Percentiles rank a stretch among this genome's conserved stretches.
phyloP scores from a whole-genome alignment of 2,797 vertebrate genomes.

The Aselliscus stoliczkanus region DNA sequence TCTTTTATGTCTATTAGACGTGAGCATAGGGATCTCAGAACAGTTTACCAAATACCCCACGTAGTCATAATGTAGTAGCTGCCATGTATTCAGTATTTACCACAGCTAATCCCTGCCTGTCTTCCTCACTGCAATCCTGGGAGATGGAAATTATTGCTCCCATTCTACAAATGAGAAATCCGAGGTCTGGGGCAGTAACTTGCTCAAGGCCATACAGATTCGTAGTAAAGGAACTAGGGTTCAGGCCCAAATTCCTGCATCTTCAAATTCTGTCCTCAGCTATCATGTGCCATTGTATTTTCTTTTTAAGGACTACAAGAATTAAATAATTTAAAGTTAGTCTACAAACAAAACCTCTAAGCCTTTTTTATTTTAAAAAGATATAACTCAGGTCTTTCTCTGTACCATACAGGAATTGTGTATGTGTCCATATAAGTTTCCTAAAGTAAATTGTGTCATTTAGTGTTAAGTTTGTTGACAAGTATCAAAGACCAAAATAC shows the following conservation, averaged over 20 bases:
- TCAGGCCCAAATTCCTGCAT: not conserved
- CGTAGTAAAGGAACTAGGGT: not conserved
- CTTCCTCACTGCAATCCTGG: not conserved
- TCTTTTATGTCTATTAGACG: not conserved
- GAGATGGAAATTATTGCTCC: not conserved
- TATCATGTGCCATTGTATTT: not conserved
- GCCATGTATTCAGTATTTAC: not conserved
- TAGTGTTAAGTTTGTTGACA: not conserved
- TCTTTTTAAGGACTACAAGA: not conserved
- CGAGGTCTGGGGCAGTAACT: not conserved
- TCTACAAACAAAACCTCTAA: not conserved
- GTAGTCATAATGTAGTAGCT: not conserved
- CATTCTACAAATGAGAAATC: not conserved
- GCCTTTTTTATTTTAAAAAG: slow-evolving; percentile 5
- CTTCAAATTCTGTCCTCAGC: not conserved
- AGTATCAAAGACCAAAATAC: slow-evolving; percentile 16
- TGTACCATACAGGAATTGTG: not conserved
- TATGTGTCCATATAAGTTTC: not conserved
- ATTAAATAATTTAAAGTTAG: slow-evolving; percentile 5
- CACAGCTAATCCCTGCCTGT: not conserved
- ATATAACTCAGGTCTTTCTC: not conserved
- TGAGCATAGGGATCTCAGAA: not conserved
- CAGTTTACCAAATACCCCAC: not conserved
- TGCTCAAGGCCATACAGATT: not conserved
- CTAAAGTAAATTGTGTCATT: not conserved